phyloP scores from a whole-genome alignment of 2,888 invertebrate genomes.

The Sepioteuthis lessoniana region DNA sequence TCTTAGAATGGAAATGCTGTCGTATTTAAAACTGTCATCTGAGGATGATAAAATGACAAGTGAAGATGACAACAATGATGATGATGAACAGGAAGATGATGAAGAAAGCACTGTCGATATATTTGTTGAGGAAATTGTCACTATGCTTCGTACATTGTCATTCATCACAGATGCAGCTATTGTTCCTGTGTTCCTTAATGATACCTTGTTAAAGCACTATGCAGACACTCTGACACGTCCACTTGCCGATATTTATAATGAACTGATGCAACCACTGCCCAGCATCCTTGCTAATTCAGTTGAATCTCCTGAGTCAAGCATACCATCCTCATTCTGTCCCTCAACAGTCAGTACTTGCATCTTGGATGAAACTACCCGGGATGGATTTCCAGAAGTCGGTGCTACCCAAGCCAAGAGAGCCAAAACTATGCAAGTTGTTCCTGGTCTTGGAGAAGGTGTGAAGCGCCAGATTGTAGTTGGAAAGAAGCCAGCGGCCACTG shows the following conservation, averaged over 20 bases:
- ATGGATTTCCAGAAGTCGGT: background rate
- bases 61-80: constrained; percentile 59
- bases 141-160: constrained; percentile 63
- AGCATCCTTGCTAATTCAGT: constrained; percentile 58
- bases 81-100: constrained; percentile 56
- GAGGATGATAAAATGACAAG: constrained; percentile 49
- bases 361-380: background rate
- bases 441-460: constrained; percentile 64
- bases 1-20: constrained; percentile 63
- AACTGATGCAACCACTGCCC: constrained; percentile 69
- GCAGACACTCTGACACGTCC: constrained; percentile 60
- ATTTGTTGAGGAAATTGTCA: constrained; percentile 59
- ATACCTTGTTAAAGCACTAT: constrained; percentile 62
- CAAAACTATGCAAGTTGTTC: constrained; percentile 55
- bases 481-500: constrained; percentile 51
- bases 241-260: constrained; percentile 66
- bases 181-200: constrained; percentile 62
- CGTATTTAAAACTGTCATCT: constrained; percentile 52
- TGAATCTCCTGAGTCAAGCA: constrained; percentile 59
- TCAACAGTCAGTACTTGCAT: background rate
- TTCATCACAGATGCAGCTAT: constrained; percentile 61
- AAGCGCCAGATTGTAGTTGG: constrained; percentile 66
- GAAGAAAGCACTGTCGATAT: constrained; percentile 51
- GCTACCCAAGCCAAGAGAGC: constrained; percentile 14
- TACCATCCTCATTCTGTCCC: constrained; percentile 43